Evolutionary conservation across 1,140 invertebrate species (phyloP), one percentile per base, ranked within the genome.

Genomic region (Trachymyrmex septentrionalis): DNA sequence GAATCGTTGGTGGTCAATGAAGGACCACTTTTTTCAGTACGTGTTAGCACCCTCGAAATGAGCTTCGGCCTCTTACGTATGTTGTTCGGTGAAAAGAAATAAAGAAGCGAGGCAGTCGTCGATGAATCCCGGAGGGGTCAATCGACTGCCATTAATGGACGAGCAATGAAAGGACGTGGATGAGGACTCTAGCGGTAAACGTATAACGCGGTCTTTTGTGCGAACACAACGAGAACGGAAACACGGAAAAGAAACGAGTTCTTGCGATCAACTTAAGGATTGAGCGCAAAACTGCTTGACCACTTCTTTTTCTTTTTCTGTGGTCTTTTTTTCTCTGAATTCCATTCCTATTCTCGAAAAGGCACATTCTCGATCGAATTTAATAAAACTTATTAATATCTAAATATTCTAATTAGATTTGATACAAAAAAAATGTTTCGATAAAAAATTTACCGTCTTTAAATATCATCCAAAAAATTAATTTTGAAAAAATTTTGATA

Each of bases 111-210:
- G 76, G 44, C 59, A 67, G 87, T 85, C 69, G 78, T 66, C 75
- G 80, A 78, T 71, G 34, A 78, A 86, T 57, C 19, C 72, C 55
- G 55, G n/a, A 87, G 88, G 91, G 90, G 87, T 93, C 92, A 92
- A 92, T 93, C 91, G 91, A 85, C 90, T 89, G 90, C 90, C 88
- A 91, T 92, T 93, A 93, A 93, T 92, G 92, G 91, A 75, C 73
- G 88, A 90, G 80, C 78, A 66, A 57, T 90, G 89, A 90, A 90
- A 90, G 78, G 38, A 44, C 38, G 38, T 44, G 63, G 53, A 53
- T 85, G 77, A 91, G 87, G 85, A 89, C 61, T 66, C 63, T n/a
- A 87, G 73, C 89, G 86, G 89, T 90, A 90, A 92, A 90, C 86
- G 77, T 71, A 85, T 89, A 91, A 86, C 84, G 81, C 87, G 85